A percentile compares a stretch with the other conserved stretches of the same genome.
Evolutionary conservation across 2,888 invertebrate species (phyloP).

Genomic region (Torymus texanus): DNA sequence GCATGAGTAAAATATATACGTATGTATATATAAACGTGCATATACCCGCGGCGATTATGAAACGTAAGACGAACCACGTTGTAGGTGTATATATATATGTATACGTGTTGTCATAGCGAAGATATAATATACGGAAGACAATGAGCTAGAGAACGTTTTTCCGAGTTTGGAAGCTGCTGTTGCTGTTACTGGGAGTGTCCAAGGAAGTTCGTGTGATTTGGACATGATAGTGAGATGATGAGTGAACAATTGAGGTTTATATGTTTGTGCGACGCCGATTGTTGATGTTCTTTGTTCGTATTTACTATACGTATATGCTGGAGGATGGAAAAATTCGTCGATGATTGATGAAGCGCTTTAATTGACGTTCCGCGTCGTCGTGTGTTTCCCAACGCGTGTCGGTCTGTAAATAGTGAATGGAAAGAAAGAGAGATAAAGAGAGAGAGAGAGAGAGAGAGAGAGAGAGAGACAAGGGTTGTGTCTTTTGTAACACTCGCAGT

Average conservation of each 20-base stretch:
- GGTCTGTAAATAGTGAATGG: no score
- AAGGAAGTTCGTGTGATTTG: constrained; percentile 6
- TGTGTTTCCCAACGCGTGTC: no score
- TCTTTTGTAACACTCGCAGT: no score
- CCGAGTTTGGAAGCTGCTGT: no score
- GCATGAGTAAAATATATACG: not conserved
- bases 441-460: no score
- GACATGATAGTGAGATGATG: not conserved
- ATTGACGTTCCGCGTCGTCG: no score
- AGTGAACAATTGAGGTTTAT: constrained; percentile 1
- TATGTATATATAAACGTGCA: not conserved
- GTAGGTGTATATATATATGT: not conserved
- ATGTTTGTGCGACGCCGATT: not conserved
- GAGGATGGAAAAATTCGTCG: no score
- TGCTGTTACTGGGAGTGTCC: constrained; percentile 21
- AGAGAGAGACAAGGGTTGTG: no score
- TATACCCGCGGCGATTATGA: constrained; percentile 1
- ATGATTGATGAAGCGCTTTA: no score
- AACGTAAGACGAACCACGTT: not conserved
- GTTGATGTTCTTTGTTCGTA: constrained; percentile 1
- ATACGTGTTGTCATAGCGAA: not conserved
- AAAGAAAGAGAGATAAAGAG: no score
- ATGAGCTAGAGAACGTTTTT: not conserved
- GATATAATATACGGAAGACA: constrained; percentile 15
- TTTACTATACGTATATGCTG: no score